A percentile compares a stretch with the other conserved stretches of the same genome.
Conservation (phyloP, 2,113 vertebrate species). For the Mobula hypostoma region DNA sequence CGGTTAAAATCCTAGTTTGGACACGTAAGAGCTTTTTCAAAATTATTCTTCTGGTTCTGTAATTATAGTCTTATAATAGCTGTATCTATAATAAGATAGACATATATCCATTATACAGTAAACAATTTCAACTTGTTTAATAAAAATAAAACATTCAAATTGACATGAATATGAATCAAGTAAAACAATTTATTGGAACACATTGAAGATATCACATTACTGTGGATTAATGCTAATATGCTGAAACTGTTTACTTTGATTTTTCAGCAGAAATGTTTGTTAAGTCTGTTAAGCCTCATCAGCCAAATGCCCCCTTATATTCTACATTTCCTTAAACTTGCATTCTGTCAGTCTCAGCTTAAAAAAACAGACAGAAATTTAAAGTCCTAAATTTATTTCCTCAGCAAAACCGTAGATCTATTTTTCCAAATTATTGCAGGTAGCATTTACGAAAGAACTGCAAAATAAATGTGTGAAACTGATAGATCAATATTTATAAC, state of each 20-base stretch:
- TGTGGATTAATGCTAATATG: not conserved
- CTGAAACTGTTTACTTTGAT: not conserved
- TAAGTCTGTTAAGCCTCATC: not conserved
- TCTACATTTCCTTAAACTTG: not conserved
- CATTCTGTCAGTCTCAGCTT: not conserved
- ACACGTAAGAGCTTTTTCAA: not conserved
- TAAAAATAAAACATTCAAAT: not conserved
- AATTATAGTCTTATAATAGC: not conserved
- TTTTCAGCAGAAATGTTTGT: not conserved
- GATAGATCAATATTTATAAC: not conserved
- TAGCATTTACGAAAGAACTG: not conserved
- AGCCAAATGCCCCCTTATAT: not conserved
- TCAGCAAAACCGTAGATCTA: not conserved
- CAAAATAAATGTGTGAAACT: not conserved
- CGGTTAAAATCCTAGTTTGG: not conserved
- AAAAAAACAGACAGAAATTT: not conserved
- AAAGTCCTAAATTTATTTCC: not conserved
- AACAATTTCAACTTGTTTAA: not conserved
- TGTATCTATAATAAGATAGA: not conserved
- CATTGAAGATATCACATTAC: not conserved
- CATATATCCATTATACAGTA: not conserved
- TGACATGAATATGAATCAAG: not conserved
- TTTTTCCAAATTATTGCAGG: not conserved
- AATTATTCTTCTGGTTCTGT: not conserved
- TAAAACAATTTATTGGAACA: not conserved